phyloP scores from a whole-genome alignment of 2,888 invertebrate species.

The Pogonocherus hispidulus region DNA sequence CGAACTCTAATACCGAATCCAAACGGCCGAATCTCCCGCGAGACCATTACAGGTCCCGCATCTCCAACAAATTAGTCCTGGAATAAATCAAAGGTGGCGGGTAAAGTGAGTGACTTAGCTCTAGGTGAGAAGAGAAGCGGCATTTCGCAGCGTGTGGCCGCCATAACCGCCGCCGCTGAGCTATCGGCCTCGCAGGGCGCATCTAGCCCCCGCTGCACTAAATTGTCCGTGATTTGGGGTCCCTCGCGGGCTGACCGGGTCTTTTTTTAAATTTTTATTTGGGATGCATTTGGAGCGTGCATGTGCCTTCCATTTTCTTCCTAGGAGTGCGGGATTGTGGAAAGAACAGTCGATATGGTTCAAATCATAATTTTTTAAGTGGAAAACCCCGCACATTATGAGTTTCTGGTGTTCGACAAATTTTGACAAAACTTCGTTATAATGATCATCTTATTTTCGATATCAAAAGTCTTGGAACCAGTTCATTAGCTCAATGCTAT shows the following conservation, averaged over 20 bases:
- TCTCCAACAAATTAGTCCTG: conserved; percentile 16
- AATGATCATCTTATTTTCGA: too few relatives aligned
- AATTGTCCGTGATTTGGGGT: conserved; percentile 64
- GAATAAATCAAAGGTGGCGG: conserved; percentile 20
- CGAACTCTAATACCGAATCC: too few relatives aligned
- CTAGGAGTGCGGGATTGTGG: too few relatives aligned
- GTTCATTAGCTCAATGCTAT: too few relatives aligned
- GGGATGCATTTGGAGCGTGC: neutral
- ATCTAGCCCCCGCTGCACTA: conserved; percentile 60
- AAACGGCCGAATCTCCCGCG: neutral
- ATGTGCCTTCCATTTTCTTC: too few relatives aligned
- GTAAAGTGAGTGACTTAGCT: neutral
- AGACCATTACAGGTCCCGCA: conserved; percentile 10
- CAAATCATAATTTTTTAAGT: too few relatives aligned
- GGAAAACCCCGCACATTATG: too few relatives aligned
- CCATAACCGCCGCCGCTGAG: conserved; percentile 59
- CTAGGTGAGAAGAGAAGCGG: neutral
- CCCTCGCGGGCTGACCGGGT: conserved; percentile 38
- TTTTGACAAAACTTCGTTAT: too few relatives aligned
- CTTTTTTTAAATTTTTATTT: neutral
- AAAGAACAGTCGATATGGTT: too few relatives aligned
- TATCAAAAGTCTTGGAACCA: too few relatives aligned
- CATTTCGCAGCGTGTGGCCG: neutral
- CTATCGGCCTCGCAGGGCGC: conserved; percentile 63
- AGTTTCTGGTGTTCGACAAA: too few relatives aligned